These are phyloP conservation scores for Nyctibius bracteatus DNA, from an alignment of 2,113 vertebrate genomes.

Conservation along the genomic window DNA sequence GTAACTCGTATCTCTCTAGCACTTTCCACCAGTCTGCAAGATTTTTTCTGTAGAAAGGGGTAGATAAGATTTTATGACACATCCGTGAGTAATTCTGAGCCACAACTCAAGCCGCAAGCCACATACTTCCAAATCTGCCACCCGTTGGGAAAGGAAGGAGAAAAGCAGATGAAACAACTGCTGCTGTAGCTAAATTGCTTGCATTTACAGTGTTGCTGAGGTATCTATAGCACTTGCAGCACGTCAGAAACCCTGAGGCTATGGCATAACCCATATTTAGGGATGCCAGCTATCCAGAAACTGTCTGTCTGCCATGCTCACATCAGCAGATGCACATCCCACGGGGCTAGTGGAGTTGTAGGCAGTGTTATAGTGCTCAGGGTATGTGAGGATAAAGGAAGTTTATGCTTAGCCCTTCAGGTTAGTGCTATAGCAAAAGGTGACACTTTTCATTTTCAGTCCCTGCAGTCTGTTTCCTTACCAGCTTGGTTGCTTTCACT, in stretches of 20 bases:
- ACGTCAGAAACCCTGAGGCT: not conserved
- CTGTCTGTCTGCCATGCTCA: not conserved
- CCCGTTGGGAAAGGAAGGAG: not conserved
- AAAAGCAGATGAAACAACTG: not conserved
- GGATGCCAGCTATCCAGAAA: not conserved
- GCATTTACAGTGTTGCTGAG: not conserved
- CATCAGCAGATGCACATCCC: not conserved
- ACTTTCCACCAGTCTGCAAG: not conserved
- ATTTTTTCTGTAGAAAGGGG: not conserved
- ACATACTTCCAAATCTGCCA: not conserved
- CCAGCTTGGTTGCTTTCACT: not conserved
- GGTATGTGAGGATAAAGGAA: not conserved
- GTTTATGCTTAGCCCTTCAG: not conserved
- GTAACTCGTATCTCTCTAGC: not conserved
- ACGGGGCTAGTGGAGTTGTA: not conserved
- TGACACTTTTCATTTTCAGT: not conserved
- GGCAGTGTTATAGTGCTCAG: not conserved
- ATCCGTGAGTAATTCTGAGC: not conserved
- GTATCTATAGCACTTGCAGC: not conserved
- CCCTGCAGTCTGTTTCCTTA: not conserved
- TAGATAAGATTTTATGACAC: not conserved
- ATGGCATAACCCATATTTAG: not conserved
- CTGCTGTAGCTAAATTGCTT: not conserved
- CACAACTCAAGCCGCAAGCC: not conserved
- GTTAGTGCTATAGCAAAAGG: not conserved